Evolutionary conservation across 2,797 vertebrate genomes (phyloP), one percentile per base, ranked within the genome.

Genomic region (Fratercula arctica): DNA sequence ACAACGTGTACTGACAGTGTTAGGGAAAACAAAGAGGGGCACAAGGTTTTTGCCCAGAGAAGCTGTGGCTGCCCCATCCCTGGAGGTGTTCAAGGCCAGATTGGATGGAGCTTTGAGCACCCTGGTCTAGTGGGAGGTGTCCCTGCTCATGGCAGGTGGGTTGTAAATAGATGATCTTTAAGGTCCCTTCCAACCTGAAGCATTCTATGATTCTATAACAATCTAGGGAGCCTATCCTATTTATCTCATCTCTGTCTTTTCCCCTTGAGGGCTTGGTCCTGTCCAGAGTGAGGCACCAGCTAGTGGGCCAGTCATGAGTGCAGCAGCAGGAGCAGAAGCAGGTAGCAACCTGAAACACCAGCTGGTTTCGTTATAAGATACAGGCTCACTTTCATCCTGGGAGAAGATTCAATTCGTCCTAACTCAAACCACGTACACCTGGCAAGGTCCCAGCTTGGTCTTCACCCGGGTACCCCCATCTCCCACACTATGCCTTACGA

Each of bases 401-500:
- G 72, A 92, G 84, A 92, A 95, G 73, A 91, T 84, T 95, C 84
- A 68, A 53, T 92, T 92, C 19, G 0, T 67, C 54, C 57, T 48
- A 50, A 93, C 73, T 89, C 88, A 75, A 85, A 95, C 96, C 90
- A 90, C 54, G 0, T 57, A 66, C 54, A 93, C 48, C 87, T 96
- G 95, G 92, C 81, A 51, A 92, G 33, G 14, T 95, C 84, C 45
- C 86, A 90, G 66, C 25, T 56, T 89, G 81, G 88, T 90, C 95
- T 87, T 92, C 87, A 73, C 68, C 20, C 1, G 13, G 66, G 75
- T 94, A 80, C 88, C 94, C 94, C 92, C 66, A 77, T 95, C 81
- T 96, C 94, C 95, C 94, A 96, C 95, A 93, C 50, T 89, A 28
- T 51, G 68, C 82, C 93, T 96, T 94, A 80, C 72, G 28, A 94